Conservation (phyloP, 2,888 invertebrate species). For the Polylopha cassiicola region DNA sequence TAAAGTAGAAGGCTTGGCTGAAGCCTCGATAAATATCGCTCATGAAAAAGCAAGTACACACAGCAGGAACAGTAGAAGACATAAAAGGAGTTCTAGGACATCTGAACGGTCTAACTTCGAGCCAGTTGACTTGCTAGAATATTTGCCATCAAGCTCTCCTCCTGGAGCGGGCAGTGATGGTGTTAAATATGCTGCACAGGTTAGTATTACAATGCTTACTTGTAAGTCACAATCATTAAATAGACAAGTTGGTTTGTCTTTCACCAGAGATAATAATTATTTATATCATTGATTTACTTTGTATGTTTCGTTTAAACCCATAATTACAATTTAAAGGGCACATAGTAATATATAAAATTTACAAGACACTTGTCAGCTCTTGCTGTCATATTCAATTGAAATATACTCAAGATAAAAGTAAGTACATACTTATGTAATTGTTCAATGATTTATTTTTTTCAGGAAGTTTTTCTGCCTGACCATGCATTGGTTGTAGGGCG, state of each 20-base stretch:
- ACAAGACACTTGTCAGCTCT: no score
- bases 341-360: no score
- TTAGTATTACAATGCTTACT: slow-evolving; percentile 27
- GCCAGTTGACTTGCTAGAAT: slow-evolving; percentile 77
- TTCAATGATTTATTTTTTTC: slow-evolving; percentile 44
- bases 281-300: not conserved
- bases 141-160: slow-evolving; percentile 74
- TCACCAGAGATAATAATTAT: not conserved
- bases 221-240: no score
- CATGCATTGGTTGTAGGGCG: slow-evolving; percentile 88
- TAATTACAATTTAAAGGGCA: no score
- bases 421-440: not conserved
- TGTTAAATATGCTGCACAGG: slow-evolving; percentile 70
- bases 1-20: slow-evolving; percentile 80
- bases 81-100: slow-evolving; percentile 74
- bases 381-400: no score
- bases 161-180: slow-evolving; percentile 71
- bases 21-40: slow-evolving; percentile 59
- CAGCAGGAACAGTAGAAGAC: slow-evolving; percentile 62
- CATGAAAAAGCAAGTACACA: slow-evolving; percentile 64
- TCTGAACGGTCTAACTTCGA: slow-evolving; percentile 80
- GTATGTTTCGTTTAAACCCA: no score
- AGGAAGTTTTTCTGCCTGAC: slow-evolving; percentile 91
- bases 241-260: no score
- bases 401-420: no score